A percentile compares a stretch with the other conserved stretches of the same genome.
Conservation (phyloP, 2,113 vertebrate genomes). For the Stomatorhinus ivindoensis region DNA sequence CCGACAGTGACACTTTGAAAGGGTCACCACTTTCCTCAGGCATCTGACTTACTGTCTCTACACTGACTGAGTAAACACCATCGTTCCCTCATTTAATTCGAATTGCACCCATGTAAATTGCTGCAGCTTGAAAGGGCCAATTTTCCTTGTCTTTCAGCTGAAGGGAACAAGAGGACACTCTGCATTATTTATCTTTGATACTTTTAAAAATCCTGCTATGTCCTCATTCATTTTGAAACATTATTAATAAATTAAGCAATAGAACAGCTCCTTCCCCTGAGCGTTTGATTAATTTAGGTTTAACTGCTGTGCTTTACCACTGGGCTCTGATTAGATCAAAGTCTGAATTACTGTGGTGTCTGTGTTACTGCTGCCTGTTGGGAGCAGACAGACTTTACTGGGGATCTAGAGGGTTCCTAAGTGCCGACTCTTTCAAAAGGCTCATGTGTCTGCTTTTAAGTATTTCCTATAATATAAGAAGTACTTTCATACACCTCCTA, state of each 20-base stretch:
- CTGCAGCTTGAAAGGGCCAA: background rate
- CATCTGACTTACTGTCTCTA: background rate
- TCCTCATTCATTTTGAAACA: background rate
- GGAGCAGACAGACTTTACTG: background rate
- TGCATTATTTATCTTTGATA: background rate
- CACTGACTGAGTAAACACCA: background rate
- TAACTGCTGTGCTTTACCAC: background rate
- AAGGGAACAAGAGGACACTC: background rate
- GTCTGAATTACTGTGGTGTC: background rate
- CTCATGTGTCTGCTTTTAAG: background rate
- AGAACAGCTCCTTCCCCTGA: background rate
- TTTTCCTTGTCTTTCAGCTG: background rate
- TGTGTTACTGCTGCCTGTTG: background rate
- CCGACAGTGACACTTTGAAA: background rate
- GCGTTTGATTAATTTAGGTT: conserved; percentile 6
- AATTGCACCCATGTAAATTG: background rate
- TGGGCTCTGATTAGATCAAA: background rate
- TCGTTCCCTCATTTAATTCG: background rate
- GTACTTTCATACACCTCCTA: background rate
- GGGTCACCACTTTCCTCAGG: background rate
- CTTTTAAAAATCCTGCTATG: background rate
- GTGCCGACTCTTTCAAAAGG: background rate
- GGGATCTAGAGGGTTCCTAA: background rate
- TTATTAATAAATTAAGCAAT: conserved; percentile 1
- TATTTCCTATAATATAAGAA: background rate